Evolutionary conservation across 2,888 invertebrate species (phyloP).

Genomic region (Lasioglossum villosulum): DNA sequence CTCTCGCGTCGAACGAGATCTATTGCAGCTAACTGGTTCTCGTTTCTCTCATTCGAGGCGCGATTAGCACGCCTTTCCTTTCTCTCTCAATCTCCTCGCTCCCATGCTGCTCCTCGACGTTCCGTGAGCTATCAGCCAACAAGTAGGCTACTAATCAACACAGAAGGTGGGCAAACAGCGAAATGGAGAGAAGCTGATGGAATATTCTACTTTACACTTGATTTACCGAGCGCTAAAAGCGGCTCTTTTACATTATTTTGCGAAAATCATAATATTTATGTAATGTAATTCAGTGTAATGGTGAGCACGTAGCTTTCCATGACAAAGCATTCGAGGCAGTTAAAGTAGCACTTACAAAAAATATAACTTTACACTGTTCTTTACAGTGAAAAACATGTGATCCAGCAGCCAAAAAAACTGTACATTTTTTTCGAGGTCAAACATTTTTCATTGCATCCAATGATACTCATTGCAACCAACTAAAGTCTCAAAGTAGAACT

Average conservation of each 20-base stretch:
- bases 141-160: background rate
- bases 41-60: background rate
- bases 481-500: no score
- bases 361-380: no score
- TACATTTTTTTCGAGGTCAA: no score
- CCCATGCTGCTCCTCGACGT: background rate
- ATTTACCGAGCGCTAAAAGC: background rate
- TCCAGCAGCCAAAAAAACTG: no score
- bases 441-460: no score
- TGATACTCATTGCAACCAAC: no score
- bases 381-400: no score
- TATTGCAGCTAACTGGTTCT: background rate
- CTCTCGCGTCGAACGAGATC: slow-evolving; percentile 4
- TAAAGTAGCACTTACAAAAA: no score
- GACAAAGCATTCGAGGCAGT: no score
- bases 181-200: background rate
- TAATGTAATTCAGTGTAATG: no score
- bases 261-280: background rate
- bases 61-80: slow-evolving; percentile 1
- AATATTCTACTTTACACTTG: background rate
- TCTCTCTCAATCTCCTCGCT: background rate
- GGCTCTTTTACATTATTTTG: background rate
- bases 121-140: background rate
- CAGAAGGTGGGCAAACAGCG: background rate
- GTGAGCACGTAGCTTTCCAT: no score